These are phyloP conservation scores for Temnopleurus reevesii DNA, from an alignment of 53 echinoderm and acorn worm genomes.

Conservation along the genomic window DNA sequence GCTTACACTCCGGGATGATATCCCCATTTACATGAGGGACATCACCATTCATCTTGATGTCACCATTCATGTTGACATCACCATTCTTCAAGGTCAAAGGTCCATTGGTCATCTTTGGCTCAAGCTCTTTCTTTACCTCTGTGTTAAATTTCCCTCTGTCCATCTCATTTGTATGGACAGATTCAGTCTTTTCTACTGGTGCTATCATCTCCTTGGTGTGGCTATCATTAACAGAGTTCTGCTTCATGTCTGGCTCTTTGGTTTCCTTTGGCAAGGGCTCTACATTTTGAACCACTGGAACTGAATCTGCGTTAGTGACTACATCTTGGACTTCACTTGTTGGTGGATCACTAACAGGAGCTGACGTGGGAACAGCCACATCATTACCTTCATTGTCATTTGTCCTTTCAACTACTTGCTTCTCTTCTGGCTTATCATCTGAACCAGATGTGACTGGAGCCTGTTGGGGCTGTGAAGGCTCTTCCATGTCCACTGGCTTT, in stretches of 20 bases:
- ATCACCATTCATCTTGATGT: conserved; percentile 36
- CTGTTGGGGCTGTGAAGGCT: neutral
- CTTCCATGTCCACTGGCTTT: neutral
- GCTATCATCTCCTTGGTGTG: neutral
- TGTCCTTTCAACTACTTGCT: conserved; percentile 15
- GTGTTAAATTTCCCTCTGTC: neutral
- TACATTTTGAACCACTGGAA: neutral
- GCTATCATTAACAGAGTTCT: neutral
- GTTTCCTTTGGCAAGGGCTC: neutral
- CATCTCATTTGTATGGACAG: neutral
- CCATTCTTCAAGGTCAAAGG: conserved; percentile 11
- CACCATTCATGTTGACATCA: conserved; percentile 42
- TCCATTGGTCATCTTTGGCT: conserved; percentile 40
- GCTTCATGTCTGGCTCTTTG: neutral
- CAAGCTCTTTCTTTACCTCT: neutral
- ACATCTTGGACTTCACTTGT: neutral
- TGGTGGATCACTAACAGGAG: neutral
- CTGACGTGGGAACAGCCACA: neutral
- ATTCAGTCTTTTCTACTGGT: neutral
- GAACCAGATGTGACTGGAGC: neutral
- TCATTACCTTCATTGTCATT: neutral
- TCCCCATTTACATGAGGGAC: conserved; percentile 35
- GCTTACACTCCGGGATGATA: neutral
- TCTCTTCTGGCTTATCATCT: neutral
- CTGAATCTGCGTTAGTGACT: neutral